These are phyloP conservation scores for Pseudococcus longispinus DNA, from an alignment of 2,888 invertebrate species.

Conservation along the genomic window DNA sequence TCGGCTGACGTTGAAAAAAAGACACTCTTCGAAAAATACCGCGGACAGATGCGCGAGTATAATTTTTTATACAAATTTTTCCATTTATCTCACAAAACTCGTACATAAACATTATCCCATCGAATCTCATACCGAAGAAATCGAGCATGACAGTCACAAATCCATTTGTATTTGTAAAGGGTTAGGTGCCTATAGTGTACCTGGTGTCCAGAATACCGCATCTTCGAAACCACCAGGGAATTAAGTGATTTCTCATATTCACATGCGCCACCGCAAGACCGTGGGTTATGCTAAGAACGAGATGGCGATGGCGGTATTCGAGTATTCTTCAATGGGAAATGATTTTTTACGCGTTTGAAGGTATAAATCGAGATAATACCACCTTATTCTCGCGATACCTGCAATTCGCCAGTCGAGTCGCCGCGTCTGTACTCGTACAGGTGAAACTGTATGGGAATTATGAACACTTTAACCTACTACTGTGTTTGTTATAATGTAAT, in stretches of 20 bases:
- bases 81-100: not conserved
- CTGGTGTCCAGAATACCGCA: not conserved
- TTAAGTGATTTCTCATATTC: constrained; percentile 28
- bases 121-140: not conserved
- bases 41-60: not conserved
- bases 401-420: not conserved
- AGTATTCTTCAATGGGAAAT: not conserved
- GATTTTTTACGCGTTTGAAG: constrained; percentile 1
- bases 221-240: constrained; percentile 3
- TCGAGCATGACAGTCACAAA: not conserved
- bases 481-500: not conserved
- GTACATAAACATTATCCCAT: not conserved
- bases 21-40: not conserved
- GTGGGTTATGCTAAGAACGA: not conserved
- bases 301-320: not conserved
- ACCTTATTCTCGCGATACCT: not conserved
- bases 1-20: not conserved
- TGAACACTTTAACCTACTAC: not conserved
- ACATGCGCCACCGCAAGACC: not conserved
- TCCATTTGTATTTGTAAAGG: not conserved
- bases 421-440: not conserved
- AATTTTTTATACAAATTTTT: not conserved
- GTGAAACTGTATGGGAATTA: constrained; percentile 31
- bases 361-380: not conserved
- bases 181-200: not conserved